These are phyloP conservation scores for Limnephilus marmoratus DNA, from an alignment of 2,888 invertebrate species.

Conservation along the genomic window DNA sequence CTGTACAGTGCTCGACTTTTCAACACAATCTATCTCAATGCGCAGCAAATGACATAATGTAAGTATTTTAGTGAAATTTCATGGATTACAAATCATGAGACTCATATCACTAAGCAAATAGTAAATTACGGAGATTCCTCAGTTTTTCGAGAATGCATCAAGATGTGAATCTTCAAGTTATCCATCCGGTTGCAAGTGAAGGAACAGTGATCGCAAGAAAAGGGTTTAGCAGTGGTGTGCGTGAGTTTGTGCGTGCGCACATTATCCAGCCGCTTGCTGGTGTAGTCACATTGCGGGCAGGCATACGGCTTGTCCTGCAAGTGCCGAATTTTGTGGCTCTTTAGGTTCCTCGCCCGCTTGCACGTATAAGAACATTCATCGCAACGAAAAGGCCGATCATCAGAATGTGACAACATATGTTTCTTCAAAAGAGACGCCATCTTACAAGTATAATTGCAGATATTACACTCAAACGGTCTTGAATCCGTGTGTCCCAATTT, in stretches of 20 bases:
- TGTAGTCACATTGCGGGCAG: conserved; percentile 22
- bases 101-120: background rate
- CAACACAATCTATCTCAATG: too few relatives aligned
- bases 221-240: background rate
- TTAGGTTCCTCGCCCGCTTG: conserved; percentile 9
- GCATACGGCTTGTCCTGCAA: conserved; percentile 13
- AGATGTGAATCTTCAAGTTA: conserved; percentile 11
- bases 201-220: background rate
- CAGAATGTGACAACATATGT: conserved; percentile 26
- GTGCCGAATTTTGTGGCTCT: conserved; percentile 27
- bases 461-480: conserved; percentile 3
- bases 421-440: conserved; percentile 20
- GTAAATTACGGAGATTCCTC: background rate
- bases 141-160: conserved; percentile 17
- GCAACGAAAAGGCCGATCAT: conserved; percentile 8
- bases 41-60: too few relatives aligned
- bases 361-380: conserved; percentile 20
- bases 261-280: conserved; percentile 32
- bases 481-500: conserved; percentile 28
- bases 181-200: conserved; percentile 24
- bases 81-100: too few relatives aligned
- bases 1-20: too few relatives aligned
- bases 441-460: background rate
- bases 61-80: too few relatives aligned
- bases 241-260: conserved; percentile 12